These are phyloP conservation scores for Polyploca ridens DNA, from an alignment of 2,888 invertebrate genomes.

Conservation along the genomic window DNA sequence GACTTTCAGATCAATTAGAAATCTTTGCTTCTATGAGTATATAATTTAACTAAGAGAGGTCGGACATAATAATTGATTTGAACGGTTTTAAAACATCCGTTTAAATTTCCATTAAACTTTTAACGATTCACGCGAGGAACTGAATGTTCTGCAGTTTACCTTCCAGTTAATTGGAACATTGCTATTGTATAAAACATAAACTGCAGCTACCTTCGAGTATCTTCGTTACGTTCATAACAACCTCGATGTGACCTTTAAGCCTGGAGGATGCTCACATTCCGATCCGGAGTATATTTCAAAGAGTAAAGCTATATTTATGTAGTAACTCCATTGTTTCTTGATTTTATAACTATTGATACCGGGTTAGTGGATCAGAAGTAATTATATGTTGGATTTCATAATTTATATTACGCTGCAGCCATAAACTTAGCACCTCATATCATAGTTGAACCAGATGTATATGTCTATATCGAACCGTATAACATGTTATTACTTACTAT, in stretches of 20 bases:
- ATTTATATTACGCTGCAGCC: background rate
- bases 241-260: conserved; percentile 72
- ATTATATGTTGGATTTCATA: background rate
- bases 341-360: conserved; percentile 27
- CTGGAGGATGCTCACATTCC: conserved; percentile 78
- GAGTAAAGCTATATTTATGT: conserved; percentile 51
- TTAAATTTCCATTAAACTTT: conserved; percentile 46
- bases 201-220: conserved; percentile 46
- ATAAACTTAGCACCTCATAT: conserved; percentile 15
- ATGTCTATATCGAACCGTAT: too few relatives aligned
- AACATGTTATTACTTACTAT: conserved; percentile 38
- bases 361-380: conserved; percentile 4
- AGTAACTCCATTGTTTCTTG: conserved; percentile 58
- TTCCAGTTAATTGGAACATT: conserved; percentile 63
- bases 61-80: conserved; percentile 23
- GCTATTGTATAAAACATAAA: conserved; percentile 50
- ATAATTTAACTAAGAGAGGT: conserved; percentile 23
- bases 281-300: conserved; percentile 61
- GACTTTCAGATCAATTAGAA: background rate
- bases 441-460: conserved; percentile 25
- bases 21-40: background rate
- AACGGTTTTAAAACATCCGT: conserved; percentile 38
- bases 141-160: conserved; percentile 50
- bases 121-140: conserved; percentile 36
- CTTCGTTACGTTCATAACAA: conserved; percentile 50